phyloP scores from a whole-genome alignment of 2,888 invertebrate genomes.

The Platynereis dumerilii region DNA sequence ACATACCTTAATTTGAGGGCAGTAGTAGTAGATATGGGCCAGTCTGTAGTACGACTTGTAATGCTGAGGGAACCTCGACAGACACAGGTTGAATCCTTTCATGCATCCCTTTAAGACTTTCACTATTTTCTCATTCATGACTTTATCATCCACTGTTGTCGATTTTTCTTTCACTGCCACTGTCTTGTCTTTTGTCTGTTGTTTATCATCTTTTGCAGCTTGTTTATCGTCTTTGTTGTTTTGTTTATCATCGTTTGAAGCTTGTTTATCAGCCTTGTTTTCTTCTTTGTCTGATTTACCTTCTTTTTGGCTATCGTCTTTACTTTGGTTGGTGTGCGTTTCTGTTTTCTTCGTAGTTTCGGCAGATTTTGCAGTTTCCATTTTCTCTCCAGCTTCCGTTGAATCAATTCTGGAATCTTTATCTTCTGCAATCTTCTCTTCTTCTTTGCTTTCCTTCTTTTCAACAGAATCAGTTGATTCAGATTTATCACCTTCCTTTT shows the following conservation, averaged over 20 bases:
- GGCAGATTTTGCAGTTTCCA: no score
- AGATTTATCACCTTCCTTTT: no score
- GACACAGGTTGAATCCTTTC: constrained; percentile 82
- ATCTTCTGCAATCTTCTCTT: constrained; percentile 14
- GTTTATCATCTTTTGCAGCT: background rate
- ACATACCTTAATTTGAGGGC: constrained; percentile 37
- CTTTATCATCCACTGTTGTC: constrained; percentile 9
- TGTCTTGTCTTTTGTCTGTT: background rate
- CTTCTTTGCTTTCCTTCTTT: no score
- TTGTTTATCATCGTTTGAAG: constrained; percentile 27
- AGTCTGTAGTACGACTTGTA: constrained; percentile 91
- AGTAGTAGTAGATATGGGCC: constrained; percentile 76
- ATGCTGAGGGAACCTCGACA: constrained; percentile 85
- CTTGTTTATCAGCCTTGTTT: constrained; percentile 39
- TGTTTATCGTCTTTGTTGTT: constrained; percentile 64
- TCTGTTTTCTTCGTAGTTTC: no score
- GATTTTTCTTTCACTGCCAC: background rate
- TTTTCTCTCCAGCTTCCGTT: no score
- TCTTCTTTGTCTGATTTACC: constrained; percentile 25
- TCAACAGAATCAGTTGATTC: constrained; percentile 13
- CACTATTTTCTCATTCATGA: background rate
- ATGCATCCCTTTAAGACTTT: constrained; percentile 70
- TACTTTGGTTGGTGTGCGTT: no score
- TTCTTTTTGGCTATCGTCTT: background rate
- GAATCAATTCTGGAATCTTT: no score